phyloP scores from a whole-genome alignment of 2,888 invertebrate species.

The Ectemnius continuus region DNA sequence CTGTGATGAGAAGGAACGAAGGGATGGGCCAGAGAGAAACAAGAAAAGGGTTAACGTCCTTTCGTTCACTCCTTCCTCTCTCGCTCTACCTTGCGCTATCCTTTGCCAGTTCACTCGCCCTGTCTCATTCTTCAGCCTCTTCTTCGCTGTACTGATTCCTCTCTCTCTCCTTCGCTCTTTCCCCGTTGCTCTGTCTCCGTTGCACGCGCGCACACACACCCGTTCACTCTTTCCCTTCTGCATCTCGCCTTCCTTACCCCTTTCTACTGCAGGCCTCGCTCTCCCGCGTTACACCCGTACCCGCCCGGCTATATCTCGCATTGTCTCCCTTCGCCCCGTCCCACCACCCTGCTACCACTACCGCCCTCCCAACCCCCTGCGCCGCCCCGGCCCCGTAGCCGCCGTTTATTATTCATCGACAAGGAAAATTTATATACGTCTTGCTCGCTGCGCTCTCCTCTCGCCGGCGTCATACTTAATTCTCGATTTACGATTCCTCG shows the following conservation, averaged over 20 bases:
- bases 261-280: slow-evolving; percentile 27
- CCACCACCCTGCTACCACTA: slow-evolving; percentile 24
- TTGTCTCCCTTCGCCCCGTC: slow-evolving; percentile 42
- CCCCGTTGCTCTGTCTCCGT: slow-evolving; percentile 19
- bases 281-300: slow-evolving; percentile 8
- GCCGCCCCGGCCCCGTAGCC: slow-evolving; percentile 39
- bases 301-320: slow-evolving; percentile 19
- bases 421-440: slow-evolving; percentile 66
- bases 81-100: slow-evolving; percentile 49
- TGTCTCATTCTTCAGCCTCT: slow-evolving; percentile 14
- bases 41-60: slow-evolving; percentile 73
- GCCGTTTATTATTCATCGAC: slow-evolving; percentile 71
- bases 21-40: slow-evolving; percentile 56
- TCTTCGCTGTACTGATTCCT: slow-evolving; percentile 23
- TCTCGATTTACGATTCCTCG: slow-evolving; percentile 61
- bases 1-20: slow-evolving; percentile 56
- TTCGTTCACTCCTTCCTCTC: slow-evolving; percentile 65
- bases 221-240: slow-evolving; percentile 23
- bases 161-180: slow-evolving; percentile 33
- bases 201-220: slow-evolving; percentile 14
- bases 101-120: slow-evolving; percentile 27
- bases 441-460: slow-evolving; percentile 36
- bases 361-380: slow-evolving; percentile 31
- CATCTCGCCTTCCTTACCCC: slow-evolving; percentile 14
- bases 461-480: slow-evolving; percentile 52